Evolutionary conservation across 2,797 vertebrate genomes (phyloP).

Genomic region (Morelia viridis): DNA sequence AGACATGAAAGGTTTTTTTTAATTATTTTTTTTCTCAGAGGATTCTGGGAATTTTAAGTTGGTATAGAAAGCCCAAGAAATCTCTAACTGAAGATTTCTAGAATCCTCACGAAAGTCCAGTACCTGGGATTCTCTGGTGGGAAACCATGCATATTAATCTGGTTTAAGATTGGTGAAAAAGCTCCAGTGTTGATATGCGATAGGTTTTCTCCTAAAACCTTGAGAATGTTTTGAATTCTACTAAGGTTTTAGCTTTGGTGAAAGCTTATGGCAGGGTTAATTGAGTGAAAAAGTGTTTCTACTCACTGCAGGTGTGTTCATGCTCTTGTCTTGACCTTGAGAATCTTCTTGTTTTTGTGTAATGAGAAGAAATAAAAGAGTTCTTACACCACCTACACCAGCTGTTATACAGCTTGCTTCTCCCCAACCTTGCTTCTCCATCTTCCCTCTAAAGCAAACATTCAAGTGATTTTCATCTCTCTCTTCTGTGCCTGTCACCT

Average conservation of each 20-base stretch:
- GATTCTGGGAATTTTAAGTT: neutral
- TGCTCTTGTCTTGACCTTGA: constrained; percentile 13
- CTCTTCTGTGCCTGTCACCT: neutral
- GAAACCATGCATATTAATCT: neutral
- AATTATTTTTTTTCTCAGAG: neutral
- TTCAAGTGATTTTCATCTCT: neutral
- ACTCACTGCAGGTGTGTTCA: neutral
- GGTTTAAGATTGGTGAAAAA: neutral
- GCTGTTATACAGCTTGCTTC: neutral
- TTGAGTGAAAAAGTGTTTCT: constrained; percentile 13
- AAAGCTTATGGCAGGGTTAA: neutral
- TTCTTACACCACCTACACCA: neutral
- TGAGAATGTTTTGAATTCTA: neutral
- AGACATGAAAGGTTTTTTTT: neutral
- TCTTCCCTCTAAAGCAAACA: constrained; percentile 17
- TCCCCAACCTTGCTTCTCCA: neutral
- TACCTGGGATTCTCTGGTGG: too few relatives aligned
- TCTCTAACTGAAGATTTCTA: neutral
- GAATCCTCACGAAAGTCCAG: neutral
- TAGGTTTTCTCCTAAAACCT: neutral
- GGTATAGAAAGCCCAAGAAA: neutral
- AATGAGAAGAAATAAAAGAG: constrained; percentile 8
- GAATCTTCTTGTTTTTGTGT: constrained; percentile 4
- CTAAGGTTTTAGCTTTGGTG: neutral
- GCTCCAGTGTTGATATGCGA: neutral